Evolutionary conservation across 1,140 invertebrate species (phyloP), one percentile per base, ranked within the genome.

Genomic region (Mamestra configurata): DNA sequence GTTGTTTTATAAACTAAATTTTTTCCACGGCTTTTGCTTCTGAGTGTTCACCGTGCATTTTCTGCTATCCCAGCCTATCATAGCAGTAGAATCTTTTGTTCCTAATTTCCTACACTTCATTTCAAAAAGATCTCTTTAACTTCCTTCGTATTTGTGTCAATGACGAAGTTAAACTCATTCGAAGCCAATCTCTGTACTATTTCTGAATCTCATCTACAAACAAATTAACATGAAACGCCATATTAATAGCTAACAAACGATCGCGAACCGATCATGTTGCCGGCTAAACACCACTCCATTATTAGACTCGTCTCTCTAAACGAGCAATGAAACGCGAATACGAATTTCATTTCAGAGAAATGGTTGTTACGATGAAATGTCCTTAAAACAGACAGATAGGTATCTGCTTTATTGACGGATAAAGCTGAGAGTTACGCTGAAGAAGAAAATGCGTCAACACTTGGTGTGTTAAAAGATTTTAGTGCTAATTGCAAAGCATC

Each of bases 361-460:
- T 27, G 31, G 40, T 77, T 80, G 61, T 79, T 75, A 46, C 73
- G 72, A 70, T 80, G 79, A 76, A 85, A 27, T 43, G 76, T 79
- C 68, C 43, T 49, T 70, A 81, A 55, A 84, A 82, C 79, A 76
- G 64, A 79, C 81, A 61, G 40, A 40, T 79, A 82, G 73, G 80
- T 81, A 70, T 84, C 37, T 40, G 31, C 80, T 78, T 80, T 84
- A 84, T 84, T 79, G 82, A 82, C 73, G 80, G 80, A 84, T 79
- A 82, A 85, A 88, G 82, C 64, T 73, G 68, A 53, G 37, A 31
- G 68, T 75, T 77, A 66, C 80, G 49, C 46, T 79, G 82, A 83
- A 84, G 80, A 82, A 88, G 89, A 86, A 89, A 92, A 93, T 86
- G 79, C 85, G 89, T 90, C 87, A 92, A 79, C 90, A 82, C 79